A percentile compares a stretch with the other conserved stretches of the same genome.
These are phyloP conservation scores for Mythimna impura DNA, from an alignment of 2,888 invertebrate genomes.

Conservation along the genomic window DNA sequence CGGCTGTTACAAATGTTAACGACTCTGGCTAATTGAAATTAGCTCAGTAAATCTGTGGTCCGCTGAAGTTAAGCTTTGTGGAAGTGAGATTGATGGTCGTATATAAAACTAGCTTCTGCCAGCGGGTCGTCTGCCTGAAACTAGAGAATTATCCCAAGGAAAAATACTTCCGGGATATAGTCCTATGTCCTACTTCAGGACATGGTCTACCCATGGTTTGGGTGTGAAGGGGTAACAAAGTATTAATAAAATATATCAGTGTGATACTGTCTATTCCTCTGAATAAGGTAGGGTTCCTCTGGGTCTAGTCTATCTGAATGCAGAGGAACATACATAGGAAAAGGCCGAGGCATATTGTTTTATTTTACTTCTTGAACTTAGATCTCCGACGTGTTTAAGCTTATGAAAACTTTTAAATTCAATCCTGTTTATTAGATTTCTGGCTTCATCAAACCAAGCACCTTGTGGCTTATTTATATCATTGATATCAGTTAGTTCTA, in stretches of 20 bases:
- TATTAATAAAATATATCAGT: too few species aligned
- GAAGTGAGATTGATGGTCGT: not conserved
- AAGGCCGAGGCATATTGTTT: not conserved
- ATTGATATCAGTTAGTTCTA: not conserved
- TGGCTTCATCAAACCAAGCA: not conserved
- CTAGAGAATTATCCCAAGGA: too few species aligned
- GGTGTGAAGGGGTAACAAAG: too few species aligned
- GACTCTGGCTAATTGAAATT: not conserved
- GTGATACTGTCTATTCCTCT: not conserved
- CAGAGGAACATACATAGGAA: not conserved
- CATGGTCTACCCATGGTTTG: too few species aligned
- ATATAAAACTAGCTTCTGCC: too few species aligned
- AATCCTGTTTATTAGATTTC: not conserved
- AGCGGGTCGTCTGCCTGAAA: too few species aligned
- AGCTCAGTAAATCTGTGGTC: not conserved
- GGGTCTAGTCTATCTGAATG: too few species aligned
- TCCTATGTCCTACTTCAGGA: too few species aligned
- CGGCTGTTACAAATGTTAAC: slow-evolving; percentile 8
- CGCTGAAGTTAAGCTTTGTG: not conserved
- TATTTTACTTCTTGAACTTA: not conserved
- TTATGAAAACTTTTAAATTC: not conserved
- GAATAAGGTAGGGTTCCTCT: too few species aligned
- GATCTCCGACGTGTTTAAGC: not conserved
- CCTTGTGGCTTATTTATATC: not conserved
- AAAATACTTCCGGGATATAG: too few species aligned